Base-by-base conservation (phyloP, 2,888 invertebrate genomes). In the Drosophila emarginata region DNA sequence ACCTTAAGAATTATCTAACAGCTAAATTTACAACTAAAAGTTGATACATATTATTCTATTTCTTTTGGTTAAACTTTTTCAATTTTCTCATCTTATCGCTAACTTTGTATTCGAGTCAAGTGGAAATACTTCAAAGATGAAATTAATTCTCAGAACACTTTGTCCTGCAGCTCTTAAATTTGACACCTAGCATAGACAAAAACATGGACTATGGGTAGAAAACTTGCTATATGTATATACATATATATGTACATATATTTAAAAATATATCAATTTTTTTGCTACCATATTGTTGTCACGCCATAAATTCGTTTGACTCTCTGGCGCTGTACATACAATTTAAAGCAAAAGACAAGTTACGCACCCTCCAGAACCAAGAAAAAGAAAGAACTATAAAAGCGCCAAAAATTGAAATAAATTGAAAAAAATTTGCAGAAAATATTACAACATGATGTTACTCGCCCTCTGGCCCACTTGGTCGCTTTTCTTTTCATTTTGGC, bases 401-500 rank as follows among this genome's bases (percentile, higher is more conserved):
- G 63, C 77, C 76, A 76, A 81, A 74, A 79, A 87, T 80, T 80
- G 76, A 78, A 83, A 87, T 83, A 83, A 87, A 82, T 87, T 82
- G 86, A 76, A 87, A 81, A 82, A 45, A 68, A 69, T 67, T 74
- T 79, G 58, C 57, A 18, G 59, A 77, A 81, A 81, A 84, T 80
- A 78, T 80, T 69, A 70, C 67, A 82, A 68, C 67, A 80, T 61
- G 69, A 59, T 61, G 62, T 74, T 62, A 59, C 68, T 67, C 57
- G 56, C 12, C 45, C 45, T 21, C 12, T 21, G 11, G 18, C 11
- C 1, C 45, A 45, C 18, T 45, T 18, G 1, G 18, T 45, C 45
- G 11, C 18, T 18, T 11, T 18, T 11, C 1, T 12, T 21, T 45
- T 62, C 9, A 18, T n/a, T 54, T 36, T 36, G 18, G 57, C 28